Conservation (phyloP, 2,888 invertebrate genomes). For the Dichetophora obliterata region DNA sequence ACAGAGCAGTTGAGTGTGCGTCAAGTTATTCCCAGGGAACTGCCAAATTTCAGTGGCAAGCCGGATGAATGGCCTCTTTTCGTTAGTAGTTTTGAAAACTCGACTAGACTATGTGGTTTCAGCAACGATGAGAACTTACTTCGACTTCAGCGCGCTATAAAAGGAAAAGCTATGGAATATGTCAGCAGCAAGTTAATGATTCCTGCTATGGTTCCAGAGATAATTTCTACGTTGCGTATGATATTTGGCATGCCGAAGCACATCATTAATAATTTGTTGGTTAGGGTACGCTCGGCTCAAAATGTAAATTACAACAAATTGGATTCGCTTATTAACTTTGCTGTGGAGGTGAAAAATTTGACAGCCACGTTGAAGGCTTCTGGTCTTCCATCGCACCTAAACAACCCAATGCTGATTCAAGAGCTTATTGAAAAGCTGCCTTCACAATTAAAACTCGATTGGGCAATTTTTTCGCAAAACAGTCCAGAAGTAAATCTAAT, state of each 20-base stretch:
- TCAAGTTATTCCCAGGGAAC: background rate
- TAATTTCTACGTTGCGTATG: conserved; percentile 37
- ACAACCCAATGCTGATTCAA: conserved; percentile 14
- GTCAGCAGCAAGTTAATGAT: conserved; percentile 15
- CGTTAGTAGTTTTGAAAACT: too few species aligned
- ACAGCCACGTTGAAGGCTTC: conserved; percentile 30
- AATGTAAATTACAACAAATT: conserved; percentile 30
- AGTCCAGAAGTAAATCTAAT: background rate
- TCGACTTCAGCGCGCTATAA: background rate
- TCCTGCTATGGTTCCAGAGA: conserved; percentile 36
- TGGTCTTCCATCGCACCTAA: conserved; percentile 5
- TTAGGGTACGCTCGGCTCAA: background rate
- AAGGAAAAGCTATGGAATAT: background rate
- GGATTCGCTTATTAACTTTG: conserved; percentile 30
- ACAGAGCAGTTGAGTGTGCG: background rate
- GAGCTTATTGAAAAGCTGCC: background rate
- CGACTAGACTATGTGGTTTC: background rate
- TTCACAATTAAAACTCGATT: conserved; percentile 29
- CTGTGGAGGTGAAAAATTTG: conserved; percentile 38
- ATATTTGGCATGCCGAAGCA: conserved; percentile 27
- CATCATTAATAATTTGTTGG: conserved; percentile 24
- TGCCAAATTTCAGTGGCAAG: background rate
- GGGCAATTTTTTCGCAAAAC: conserved; percentile 14
- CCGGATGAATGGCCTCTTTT: background rate
- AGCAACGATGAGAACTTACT: conserved; percentile 5